Percentiles rank a stretch among this genome's conserved stretches.
Conservation (phyloP, 2,888 invertebrate species). For the Blera fallax region DNA sequence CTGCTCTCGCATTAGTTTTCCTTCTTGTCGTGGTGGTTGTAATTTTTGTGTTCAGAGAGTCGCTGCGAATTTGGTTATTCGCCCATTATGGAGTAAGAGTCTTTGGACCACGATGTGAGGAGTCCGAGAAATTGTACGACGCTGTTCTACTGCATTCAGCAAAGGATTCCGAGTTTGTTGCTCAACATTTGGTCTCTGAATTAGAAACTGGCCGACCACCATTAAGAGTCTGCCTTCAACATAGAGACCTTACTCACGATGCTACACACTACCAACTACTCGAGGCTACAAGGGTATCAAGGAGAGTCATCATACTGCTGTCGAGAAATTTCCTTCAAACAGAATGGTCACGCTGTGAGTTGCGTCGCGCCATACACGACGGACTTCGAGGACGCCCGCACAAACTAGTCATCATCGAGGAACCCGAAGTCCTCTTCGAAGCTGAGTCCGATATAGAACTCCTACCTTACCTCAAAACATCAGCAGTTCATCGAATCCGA, state of each 20-base stretch:
- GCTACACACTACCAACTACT: slow-evolving; percentile 85
- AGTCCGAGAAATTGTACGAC: slow-evolving; percentile 93
- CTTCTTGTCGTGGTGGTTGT: slow-evolving; percentile 89
- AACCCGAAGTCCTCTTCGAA: slow-evolving; percentile 91
- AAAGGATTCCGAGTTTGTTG: slow-evolving; percentile 94
- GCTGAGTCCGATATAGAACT: slow-evolving; percentile 94
- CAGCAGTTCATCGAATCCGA: slow-evolving; percentile 87
- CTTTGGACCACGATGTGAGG: slow-evolving; percentile 89
- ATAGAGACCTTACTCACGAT: slow-evolving; percentile 91
- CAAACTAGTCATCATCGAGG: slow-evolving; percentile 94
- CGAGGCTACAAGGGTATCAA: slow-evolving; percentile 93
- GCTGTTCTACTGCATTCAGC: slow-evolving; percentile 96
- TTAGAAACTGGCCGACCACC: slow-evolving; percentile 90
- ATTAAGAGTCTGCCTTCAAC: slow-evolving; percentile 93
- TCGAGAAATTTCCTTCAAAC: slow-evolving; percentile 96
- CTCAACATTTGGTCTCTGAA: slow-evolving; percentile 92
- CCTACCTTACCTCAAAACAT: slow-evolving; percentile 93
- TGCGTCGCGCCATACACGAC: slow-evolving; percentile 94
- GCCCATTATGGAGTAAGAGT: slow-evolving; percentile 92
- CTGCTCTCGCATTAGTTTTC: slow-evolving; percentile 89
- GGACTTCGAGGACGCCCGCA: slow-evolving; percentile 92
- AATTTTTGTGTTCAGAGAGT: slow-evolving; percentile 92
- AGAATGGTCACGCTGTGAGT: slow-evolving; percentile 96
- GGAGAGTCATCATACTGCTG: slow-evolving; percentile 92
- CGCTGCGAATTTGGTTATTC: slow-evolving; percentile 92